phyloP scores from a whole-genome alignment of 2,888 invertebrate species.

The Dendrolimus houi region DNA sequence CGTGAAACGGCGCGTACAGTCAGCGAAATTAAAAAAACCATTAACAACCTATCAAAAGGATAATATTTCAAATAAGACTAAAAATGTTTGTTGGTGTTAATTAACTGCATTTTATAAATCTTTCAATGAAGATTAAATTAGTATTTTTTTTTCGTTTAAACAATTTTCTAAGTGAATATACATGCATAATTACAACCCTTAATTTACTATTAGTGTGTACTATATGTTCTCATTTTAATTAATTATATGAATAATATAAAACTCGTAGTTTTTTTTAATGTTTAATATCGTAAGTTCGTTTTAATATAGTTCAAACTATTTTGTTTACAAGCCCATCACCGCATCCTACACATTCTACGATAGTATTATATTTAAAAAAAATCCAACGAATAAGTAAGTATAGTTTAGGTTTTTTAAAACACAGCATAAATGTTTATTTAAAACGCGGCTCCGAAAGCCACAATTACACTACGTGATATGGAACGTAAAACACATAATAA shows the following conservation, averaged over 20 bases:
- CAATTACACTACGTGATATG: constrained; percentile 46
- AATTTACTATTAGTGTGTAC: constrained; percentile 51
- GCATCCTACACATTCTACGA: constrained; percentile 37
- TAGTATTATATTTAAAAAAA: constrained; percentile 43
- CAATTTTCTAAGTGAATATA: constrained; percentile 52
- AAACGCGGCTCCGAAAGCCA: constrained; percentile 14
- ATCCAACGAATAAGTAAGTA: constrained; percentile 42
- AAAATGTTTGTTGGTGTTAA: background rate
- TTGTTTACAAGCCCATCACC: constrained; percentile 61
- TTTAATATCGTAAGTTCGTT: constrained; percentile 28
- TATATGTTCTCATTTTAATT: constrained; percentile 29
- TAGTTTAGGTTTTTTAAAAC: constrained; percentile 30
- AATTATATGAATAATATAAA: constrained; percentile 30
- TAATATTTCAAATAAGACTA: too few species aligned
- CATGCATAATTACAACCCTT: constrained; percentile 47
- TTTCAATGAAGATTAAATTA: constrained; percentile 8
- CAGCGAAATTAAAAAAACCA: too few species aligned
- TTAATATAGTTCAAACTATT: constrained; percentile 50
- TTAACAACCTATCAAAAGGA: too few species aligned
- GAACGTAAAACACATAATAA: constrained; percentile 46
- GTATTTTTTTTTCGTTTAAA: constrained; percentile 11
- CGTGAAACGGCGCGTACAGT: too few species aligned
- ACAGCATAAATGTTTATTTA: constrained; percentile 48
- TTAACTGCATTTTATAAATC: background rate
- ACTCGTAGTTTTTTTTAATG: constrained; percentile 38